Evolutionary conservation across 2,888 invertebrate species (phyloP), one percentile per base, ranked within the genome.

Genomic region (Kryphioiulus occultus): DNA sequence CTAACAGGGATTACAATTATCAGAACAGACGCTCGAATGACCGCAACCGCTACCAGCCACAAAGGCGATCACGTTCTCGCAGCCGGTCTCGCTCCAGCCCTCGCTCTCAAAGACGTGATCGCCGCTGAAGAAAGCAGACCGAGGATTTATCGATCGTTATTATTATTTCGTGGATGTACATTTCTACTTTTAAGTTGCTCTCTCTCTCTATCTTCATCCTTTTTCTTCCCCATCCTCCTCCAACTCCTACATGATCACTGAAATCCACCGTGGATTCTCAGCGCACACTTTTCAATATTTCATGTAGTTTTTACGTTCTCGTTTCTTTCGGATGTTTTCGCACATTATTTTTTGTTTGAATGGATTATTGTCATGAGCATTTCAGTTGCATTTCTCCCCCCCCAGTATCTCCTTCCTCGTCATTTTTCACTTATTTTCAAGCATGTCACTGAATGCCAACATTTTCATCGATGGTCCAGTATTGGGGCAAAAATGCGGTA

Each of bases 1-100:
- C 84, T 84, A 30, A 84, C 42, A 84, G 84, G 84, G 42, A 42
- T 32, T 84, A 35, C 42, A 42, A 42, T 84, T 84, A 84, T 84
- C 84, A 84, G 42, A 84, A 84, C 42, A 19, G 84, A 17, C 84
- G 84, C 30, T 84, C 19, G 9, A 84, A 84, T 84, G 35, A 84
- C 85, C 47, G 42, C 47, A 42, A 85, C 85, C 85, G 85, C 4
- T 26, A 85, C n/a, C 44, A 19, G 44, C 42, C 26, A 15, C 42
- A 44, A 44, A 85, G 85, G 44, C 85, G 85, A 44, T 85, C 85
- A 44, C 85, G 44, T 85, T 44, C 42, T 30, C 42, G 42, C 47
- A 42, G 30, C 22, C 44, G 47, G 35, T 85, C 85, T 32, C 85
- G 85, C 19, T 32, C 42, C 85, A 44, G 47, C 19, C 26, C 47